These are phyloP conservation scores for Blennius ocellaris DNA, from an alignment of 2,113 vertebrate species.

Conservation along the genomic window DNA sequence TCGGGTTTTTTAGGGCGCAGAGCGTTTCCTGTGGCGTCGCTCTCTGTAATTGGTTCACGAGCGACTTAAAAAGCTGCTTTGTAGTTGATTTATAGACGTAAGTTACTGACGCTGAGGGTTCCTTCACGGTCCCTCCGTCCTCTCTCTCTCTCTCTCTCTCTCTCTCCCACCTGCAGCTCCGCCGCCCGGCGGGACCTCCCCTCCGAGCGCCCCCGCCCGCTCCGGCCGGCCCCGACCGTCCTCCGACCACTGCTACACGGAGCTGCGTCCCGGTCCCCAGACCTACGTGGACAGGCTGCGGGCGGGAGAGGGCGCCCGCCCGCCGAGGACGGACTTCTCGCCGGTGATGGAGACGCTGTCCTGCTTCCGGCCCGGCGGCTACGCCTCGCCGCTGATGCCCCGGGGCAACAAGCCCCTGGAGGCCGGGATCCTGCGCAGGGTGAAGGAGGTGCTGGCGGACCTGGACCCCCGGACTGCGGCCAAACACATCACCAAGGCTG, in stretches of 20 bases:
- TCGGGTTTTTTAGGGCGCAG: too few relatives aligned
- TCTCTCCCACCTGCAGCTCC: constrained; percentile 82
- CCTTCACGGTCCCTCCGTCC: neutral
- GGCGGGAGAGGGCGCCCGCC: constrained; percentile 63
- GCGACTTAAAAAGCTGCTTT: too few relatives aligned
- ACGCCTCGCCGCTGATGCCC: constrained; percentile 89
- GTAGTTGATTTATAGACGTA: too few relatives aligned
- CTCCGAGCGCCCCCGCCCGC: constrained; percentile 76
- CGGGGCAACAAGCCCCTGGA: constrained; percentile 93
- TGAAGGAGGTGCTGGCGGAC: constrained; percentile 91
- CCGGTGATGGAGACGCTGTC: constrained; percentile 88
- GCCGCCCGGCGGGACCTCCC: constrained; percentile 72
- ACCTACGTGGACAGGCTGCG: constrained; percentile 86
- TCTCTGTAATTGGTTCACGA: too few relatives aligned
- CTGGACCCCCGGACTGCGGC: constrained; percentile 88
- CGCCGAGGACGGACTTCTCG: constrained; percentile 50
- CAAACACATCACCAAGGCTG: constrained; percentile 92
- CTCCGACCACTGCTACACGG: constrained; percentile 84
- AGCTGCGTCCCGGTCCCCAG: constrained; percentile 79
- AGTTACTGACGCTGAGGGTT: too few relatives aligned
- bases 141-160: constrained; percentile 6
- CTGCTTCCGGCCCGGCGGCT: constrained; percentile 86
- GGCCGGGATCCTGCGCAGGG: constrained; percentile 88
- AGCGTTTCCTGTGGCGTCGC: too few relatives aligned
- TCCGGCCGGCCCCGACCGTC: constrained; percentile 66